Conservation (phyloP, 2,113 vertebrate genomes). For the Limanda limanda region DNA sequence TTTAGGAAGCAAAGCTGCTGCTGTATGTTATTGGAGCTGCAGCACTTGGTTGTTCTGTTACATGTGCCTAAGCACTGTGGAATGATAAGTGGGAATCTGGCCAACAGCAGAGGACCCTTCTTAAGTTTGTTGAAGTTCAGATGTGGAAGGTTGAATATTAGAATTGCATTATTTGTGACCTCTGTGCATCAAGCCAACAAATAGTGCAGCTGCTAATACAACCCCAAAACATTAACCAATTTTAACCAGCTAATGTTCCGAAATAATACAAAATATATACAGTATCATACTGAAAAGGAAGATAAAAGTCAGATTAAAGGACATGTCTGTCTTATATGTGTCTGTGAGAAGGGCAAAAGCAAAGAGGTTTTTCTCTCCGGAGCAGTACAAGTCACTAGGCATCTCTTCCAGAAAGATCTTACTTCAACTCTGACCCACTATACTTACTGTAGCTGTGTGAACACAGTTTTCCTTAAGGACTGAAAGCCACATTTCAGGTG, state of each 20-base stretch:
- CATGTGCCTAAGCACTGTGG: not conserved
- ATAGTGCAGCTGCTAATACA: not conserved
- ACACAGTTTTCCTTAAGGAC: not conserved
- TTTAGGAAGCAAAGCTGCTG: not conserved
- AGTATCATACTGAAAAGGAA: too few relatives aligned
- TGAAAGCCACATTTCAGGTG: not conserved
- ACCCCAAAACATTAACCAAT: not conserved
- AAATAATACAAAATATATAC: too few relatives aligned
- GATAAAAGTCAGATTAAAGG: too few relatives aligned
- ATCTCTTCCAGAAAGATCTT: too few relatives aligned
- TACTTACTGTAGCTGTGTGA: not conserved
- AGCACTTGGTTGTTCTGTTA: not conserved
- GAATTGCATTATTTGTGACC: not conserved
- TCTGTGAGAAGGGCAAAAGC: too few relatives aligned
- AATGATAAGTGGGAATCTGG: not conserved
- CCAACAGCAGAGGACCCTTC: not conserved
- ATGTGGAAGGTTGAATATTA: not conserved
- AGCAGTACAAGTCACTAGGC: too few relatives aligned
- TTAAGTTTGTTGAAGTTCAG: conserved; percentile 1
- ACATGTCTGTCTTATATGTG: too few relatives aligned
- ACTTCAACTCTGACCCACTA: not conserved
- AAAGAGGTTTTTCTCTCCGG: too few relatives aligned
- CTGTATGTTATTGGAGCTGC: not conserved
- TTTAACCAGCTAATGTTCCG: not conserved
- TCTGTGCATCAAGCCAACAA: not conserved